These are phyloP conservation scores for Percopsis transmontana DNA, from an alignment of 2,113 vertebrate species.

Conservation along the genomic window DNA sequence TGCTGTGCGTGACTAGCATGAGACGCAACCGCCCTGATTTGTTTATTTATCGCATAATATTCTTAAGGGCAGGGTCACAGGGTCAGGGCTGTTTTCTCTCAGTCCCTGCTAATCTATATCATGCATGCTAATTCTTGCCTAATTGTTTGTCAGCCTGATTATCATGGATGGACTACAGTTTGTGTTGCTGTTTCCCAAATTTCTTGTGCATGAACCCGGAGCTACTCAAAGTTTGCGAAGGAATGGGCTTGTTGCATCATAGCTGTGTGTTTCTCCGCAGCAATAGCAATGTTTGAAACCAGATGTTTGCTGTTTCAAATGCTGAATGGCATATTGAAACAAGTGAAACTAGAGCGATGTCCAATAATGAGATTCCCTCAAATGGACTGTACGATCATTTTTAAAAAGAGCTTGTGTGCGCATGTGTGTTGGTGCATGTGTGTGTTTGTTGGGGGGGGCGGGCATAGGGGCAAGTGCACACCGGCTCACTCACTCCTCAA, in stretches of 20 bases:
- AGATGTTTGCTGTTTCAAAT: not conserved
- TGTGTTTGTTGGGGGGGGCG: conserved; percentile 40
- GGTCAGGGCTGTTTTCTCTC: conserved; percentile 35
- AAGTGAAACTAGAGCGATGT: not conserved
- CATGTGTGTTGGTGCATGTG: not conserved
- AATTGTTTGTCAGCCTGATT: conserved; percentile 32
- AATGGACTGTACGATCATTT: conserved; percentile 11
- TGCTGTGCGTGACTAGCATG: not conserved
- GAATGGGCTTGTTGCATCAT: too few species aligned
- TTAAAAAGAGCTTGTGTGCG: conserved; percentile 22
- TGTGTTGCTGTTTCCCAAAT: conserved; percentile 17
- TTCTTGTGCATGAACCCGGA: conserved; percentile 12
- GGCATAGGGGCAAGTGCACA: conserved; percentile 55
- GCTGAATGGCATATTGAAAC: not conserved
- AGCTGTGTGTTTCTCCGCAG: not conserved
- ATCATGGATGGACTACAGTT: conserved; percentile 21
- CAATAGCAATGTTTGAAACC: too few species aligned
- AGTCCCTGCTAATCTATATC: conserved; percentile 39
- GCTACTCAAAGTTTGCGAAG: not conserved
- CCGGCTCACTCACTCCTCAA: conserved; percentile 50
- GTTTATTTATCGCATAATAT: conserved; percentile 24
- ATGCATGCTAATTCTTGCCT: conserved; percentile 36
- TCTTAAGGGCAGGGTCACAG: conserved; percentile 28
- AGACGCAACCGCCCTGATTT: not conserved
- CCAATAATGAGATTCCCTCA: not conserved